Evolutionary conservation across 2,888 invertebrate species (phyloP).

Genomic region (Apamea anceps): DNA sequence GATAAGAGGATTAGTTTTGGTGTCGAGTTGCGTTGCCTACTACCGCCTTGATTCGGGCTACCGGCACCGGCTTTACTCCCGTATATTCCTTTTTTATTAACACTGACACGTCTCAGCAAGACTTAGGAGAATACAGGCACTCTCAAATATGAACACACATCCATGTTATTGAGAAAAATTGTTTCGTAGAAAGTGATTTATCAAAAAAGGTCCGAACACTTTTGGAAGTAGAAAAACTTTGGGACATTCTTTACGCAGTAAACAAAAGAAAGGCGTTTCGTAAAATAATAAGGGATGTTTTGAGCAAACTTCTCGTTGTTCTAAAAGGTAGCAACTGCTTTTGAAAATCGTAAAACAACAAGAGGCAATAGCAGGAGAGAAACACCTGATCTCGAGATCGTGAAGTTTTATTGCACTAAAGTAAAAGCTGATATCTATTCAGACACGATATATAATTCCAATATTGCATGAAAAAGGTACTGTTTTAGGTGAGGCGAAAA

Average conservation of each 20-base stretch:
- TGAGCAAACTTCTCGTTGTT: constrained; percentile 13
- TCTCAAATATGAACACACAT: constrained; percentile 51
- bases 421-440: constrained; percentile 36
- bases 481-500: neutral
- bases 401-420: constrained; percentile 61
- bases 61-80: constrained; percentile 45
- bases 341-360: constrained; percentile 50
- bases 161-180: constrained; percentile 53
- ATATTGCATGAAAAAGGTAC: neutral
- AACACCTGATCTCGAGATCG: constrained; percentile 63
- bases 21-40: constrained; percentile 72
- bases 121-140: constrained; percentile 52
- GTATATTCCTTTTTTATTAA: constrained; percentile 66
- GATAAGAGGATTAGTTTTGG: constrained; percentile 83
- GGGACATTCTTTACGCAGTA: constrained; percentile 39
- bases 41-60: constrained; percentile 57
- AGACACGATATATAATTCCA: constrained; percentile 1
- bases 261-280: constrained; percentile 38
- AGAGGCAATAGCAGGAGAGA: constrained; percentile 23
- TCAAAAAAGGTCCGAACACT: constrained; percentile 53
- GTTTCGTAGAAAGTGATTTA: constrained; percentile 55
- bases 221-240: constrained; percentile 48
- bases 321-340: constrained; percentile 41
- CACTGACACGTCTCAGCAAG: constrained; percentile 60
- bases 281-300: constrained; percentile 37